These are phyloP conservation scores for Andrena dorsata DNA, from an alignment of 2,888 invertebrate genomes.

Conservation along the genomic window DNA sequence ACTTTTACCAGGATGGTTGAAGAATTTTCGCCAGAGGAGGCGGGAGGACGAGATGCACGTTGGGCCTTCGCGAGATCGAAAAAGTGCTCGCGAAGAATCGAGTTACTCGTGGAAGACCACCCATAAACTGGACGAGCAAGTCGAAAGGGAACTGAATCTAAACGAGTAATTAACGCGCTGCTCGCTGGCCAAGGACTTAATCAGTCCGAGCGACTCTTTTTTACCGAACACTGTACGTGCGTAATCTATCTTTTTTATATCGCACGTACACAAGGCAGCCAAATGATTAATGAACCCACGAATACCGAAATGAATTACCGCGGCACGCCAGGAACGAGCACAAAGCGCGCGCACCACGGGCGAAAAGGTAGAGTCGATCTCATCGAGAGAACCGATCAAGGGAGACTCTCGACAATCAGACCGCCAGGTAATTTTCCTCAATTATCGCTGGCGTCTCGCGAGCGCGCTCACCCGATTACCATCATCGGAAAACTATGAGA, in stretches of 20 bases:
- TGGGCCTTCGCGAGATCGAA: slow-evolving; percentile 27
- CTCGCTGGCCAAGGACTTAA: slow-evolving; percentile 18
- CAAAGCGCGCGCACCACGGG: background rate
- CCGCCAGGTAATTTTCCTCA: background rate
- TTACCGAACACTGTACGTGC: background rate
- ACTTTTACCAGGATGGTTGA: background rate
- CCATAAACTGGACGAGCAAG: slow-evolving; percentile 58
- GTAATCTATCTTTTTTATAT: background rate
- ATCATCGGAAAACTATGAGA: slow-evolving; percentile 6
- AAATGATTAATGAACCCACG: background rate
- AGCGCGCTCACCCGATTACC: background rate
- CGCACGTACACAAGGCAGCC: background rate
- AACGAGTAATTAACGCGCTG: slow-evolving; percentile 46
- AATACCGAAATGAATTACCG: background rate
- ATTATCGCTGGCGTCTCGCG: background rate
- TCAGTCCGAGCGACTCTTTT: background rate
- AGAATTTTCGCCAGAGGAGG: background rate
- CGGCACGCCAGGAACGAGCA: background rate
- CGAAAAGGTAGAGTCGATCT: background rate
- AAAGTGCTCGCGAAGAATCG: slow-evolving; percentile 19
- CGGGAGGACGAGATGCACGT: background rate
- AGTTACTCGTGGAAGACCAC: slow-evolving; percentile 47
- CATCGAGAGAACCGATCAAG: background rate
- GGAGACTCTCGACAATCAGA: background rate
- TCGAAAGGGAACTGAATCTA: slow-evolving; percentile 59